Evolutionary conservation across 1,140 invertebrate species (phyloP), one percentile per base, ranked within the genome.

Genomic region (Cotesia typhae): DNA sequence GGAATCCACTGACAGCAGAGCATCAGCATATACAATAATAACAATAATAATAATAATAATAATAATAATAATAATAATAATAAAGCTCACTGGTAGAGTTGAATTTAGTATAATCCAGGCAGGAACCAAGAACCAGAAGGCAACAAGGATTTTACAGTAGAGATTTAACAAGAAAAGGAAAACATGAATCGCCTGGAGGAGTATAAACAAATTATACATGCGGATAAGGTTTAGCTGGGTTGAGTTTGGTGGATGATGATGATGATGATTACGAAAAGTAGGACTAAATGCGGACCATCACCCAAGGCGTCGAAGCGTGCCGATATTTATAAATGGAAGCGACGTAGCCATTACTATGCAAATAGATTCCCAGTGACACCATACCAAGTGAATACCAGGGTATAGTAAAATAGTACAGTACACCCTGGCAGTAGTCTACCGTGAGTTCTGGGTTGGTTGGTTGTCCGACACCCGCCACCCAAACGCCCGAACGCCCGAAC

Each of bases 291-390:
- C 35, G n/a, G 28, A 38, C 36, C 60, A 63, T 63, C 36, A 38
- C 60, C 36, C 14, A 37, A 38, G 35, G 66, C 76, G 76, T 72
- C 66, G 74, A 74, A 76, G 71, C 57, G 59, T 60, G 71, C 71
- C 65, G 20, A 17, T 69, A 79, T 78, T 79, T 79, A 77, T 80
- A 80, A 78, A 77, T 73, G 74, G 73, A 72, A 75, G 78, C 79
- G 77, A 78, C 76, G 68, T 60, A 68, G 76, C 79, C 81, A 85
- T 85, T 85, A 85, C 81, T 84, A 85, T 85, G 84, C 84, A 85
- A 85, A 85, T 85, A 84, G 82, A 84, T 85, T 84, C 84, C 74
- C 75, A 80, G 80, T 81, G 80, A 84, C 79, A 81, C 80, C 77
- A 84, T 79, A 81, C 80, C 77, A 79, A 67, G 81, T 81, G 81